phyloP scores from a whole-genome alignment of 2,797 vertebrate species.

The Cynodonichthys magdalenae region DNA sequence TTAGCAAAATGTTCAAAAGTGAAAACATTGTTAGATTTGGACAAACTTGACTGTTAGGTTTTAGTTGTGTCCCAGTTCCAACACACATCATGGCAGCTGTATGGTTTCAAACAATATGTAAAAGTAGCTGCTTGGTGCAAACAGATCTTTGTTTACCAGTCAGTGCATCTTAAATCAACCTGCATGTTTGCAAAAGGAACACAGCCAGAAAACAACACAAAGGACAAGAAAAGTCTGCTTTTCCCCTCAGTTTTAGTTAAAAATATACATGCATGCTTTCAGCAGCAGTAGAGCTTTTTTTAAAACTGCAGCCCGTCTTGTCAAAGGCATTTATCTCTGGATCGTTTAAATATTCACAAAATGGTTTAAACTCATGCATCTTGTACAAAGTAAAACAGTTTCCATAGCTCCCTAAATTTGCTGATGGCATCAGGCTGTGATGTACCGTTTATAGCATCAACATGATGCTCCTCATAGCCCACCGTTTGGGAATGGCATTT shows the following conservation, averaged over 20 bases:
- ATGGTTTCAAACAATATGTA: slow-evolving; percentile 4
- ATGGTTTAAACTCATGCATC: slow-evolving; percentile 22
- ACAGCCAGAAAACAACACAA: slow-evolving; percentile 5
- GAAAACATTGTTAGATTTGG: neutral
- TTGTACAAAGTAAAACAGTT: slow-evolving; percentile 8
- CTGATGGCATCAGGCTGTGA: slow-evolving; percentile 30
- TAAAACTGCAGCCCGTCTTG: slow-evolving; percentile 9
- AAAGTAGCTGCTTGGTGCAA: neutral
- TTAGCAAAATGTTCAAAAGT: neutral
- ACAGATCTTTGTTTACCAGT: slow-evolving; percentile 25
- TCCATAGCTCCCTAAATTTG: slow-evolving; percentile 6
- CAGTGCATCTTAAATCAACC: neutral
- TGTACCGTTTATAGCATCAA: slow-evolving; percentile 37
- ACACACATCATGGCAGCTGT: neutral
- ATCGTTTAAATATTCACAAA: slow-evolving; percentile 15
- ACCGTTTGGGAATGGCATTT: slow-evolving; percentile 47
- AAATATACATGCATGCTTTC: slow-evolving; percentile 21
- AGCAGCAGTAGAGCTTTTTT: slow-evolving; percentile 10
- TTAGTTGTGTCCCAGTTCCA: neutral
- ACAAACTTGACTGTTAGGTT: neutral
- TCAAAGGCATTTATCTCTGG: slow-evolving; percentile 22
- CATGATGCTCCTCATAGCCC: slow-evolving; percentile 34
- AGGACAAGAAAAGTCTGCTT: slow-evolving; percentile 5
- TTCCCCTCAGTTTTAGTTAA: slow-evolving; percentile 8
- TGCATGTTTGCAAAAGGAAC: slow-evolving; percentile 4